Evolutionary conservation across 2,888 invertebrate species (phyloP).

Genomic region (Colletes collaris): DNA sequence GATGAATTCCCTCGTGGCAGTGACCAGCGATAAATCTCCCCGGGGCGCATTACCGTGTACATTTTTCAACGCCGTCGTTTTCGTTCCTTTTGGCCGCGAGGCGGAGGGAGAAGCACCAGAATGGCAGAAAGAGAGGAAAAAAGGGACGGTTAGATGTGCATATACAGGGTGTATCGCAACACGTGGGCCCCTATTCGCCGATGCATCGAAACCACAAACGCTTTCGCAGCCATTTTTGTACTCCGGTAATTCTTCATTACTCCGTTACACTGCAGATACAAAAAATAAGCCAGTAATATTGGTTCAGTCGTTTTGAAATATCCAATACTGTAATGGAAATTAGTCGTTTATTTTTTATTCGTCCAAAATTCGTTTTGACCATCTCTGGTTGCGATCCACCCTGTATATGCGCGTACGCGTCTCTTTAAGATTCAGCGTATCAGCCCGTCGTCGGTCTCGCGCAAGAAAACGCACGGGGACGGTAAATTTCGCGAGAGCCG

Average conservation of each 20-base stretch:
- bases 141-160: not conserved
- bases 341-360: too few relatives aligned
- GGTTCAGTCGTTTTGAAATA: too few relatives aligned
- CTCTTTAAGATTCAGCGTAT: slow-evolving; percentile 71
- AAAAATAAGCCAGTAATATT: too few relatives aligned
- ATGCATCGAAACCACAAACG: too few relatives aligned
- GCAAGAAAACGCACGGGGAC: slow-evolving; percentile 54
- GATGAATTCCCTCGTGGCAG: slow-evolving; percentile 55
- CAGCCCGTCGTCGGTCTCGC: slow-evolving; percentile 51
- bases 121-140: not conserved
- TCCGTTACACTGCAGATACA: too few relatives aligned
- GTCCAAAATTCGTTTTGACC: too few relatives aligned
- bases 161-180: too few relatives aligned
- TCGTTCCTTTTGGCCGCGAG: slow-evolving; percentile 42
- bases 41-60: slow-evolving; percentile 54
- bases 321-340: too few relatives aligned
- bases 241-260: too few relatives aligned
- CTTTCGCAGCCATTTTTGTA: too few relatives aligned
- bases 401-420: slow-evolving; percentile 24
- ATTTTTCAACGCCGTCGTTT: slow-evolving; percentile 62
- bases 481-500: slow-evolving; percentile 65
- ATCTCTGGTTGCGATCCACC: too few relatives aligned
- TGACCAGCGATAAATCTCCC: slow-evolving; percentile 58
- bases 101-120: not conserved
- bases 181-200: too few relatives aligned